Conservation (phyloP, 2,888 invertebrate species). For the Eretmocerus hayati region DNA sequence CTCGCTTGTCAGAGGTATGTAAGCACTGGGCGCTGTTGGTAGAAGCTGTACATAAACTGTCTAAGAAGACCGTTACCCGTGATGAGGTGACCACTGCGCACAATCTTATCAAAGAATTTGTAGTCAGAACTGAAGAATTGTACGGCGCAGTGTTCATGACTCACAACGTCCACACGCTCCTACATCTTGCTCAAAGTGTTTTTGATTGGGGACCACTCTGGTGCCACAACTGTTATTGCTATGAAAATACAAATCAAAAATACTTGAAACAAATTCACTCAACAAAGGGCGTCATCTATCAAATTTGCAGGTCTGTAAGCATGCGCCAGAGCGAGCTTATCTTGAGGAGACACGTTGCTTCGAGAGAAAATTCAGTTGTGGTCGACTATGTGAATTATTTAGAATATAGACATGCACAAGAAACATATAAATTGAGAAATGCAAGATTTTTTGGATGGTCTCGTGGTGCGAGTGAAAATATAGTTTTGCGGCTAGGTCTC, state of each 20-base stretch:
- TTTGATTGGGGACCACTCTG: slow-evolving; percentile 4
- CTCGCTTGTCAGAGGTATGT: background rate
- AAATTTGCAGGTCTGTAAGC: background rate
- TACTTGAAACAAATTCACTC: background rate
- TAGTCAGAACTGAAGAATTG: background rate
- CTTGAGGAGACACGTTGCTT: background rate
- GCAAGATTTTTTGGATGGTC: no score
- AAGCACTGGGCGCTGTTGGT: slow-evolving; percentile 10
- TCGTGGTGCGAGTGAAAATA: no score
- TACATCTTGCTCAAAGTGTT: slow-evolving; percentile 5
- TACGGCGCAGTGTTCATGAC: no score
- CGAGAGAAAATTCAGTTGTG: no score
- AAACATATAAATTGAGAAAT: no score
- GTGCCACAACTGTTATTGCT: slow-evolving; percentile 1
- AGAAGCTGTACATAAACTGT: slow-evolving; percentile 2
- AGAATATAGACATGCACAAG: no score
- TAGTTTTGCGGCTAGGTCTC: no score
- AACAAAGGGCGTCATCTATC: slow-evolving; percentile 3
- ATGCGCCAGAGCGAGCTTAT: background rate
- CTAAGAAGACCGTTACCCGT: background rate
- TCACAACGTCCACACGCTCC: background rate
- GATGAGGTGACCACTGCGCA: slow-evolving; percentile 1
- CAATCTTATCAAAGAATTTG: slow-evolving; percentile 1
- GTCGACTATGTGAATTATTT: no score
- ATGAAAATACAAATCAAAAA: slow-evolving; percentile 5